phyloP scores from a whole-genome alignment of 1,140 invertebrate genomes.

The Dufourea novaeangliae region DNA sequence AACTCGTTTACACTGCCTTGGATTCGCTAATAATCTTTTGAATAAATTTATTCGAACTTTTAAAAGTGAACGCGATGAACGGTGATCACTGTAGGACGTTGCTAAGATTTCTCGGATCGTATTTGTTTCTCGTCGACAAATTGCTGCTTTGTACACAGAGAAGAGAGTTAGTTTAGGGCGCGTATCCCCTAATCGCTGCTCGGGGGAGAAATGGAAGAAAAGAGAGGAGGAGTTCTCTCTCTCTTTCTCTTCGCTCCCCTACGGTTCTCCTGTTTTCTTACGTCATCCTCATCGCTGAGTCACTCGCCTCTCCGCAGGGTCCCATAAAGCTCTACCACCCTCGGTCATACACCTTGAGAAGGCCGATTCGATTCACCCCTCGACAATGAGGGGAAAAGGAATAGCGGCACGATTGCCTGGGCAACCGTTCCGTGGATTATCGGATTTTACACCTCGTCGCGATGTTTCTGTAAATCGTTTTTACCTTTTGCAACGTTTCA shows the following conservation, averaged over 20 bases:
- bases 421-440: neutral
- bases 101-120: no score
- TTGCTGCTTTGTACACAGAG: neutral
- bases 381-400: neutral
- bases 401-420: neutral
- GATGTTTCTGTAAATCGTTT: no score
- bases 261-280: conserved; percentile 39
- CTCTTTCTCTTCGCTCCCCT: neutral
- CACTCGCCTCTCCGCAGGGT: conserved; percentile 39
- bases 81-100: no score
- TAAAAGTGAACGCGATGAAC: no score
- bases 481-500: no score
- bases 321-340: conserved; percentile 51
- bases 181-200: neutral
- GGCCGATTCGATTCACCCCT: conserved; percentile 10
- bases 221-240: conserved; percentile 3
- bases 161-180: neutral
- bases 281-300: conserved; percentile 60
- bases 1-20: no score
- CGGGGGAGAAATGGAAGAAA: neutral
- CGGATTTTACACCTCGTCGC: neutral
- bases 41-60: no score
- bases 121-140: neutral
- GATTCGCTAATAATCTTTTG: no score
- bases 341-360: conserved; percentile 29